Evolutionary conservation across 2,113 vertebrate genomes (phyloP), one percentile per base, ranked within the genome.

Genomic region (Ceratotherium simum): DNA sequence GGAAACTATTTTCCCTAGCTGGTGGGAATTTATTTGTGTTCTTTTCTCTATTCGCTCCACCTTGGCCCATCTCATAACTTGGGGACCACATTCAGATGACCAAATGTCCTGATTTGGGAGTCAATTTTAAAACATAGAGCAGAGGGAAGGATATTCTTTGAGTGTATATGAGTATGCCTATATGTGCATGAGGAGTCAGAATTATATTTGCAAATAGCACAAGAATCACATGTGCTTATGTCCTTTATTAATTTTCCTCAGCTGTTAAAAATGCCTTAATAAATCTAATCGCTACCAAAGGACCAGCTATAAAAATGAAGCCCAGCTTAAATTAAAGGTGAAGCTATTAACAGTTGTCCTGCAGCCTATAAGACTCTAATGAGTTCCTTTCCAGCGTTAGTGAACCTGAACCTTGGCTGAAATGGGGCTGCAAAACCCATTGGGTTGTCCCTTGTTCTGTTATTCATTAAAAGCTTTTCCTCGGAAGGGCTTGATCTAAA

Each of bases 231-330:
- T 31, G 27, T 51, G 83, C 78, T 64, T 89, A 0, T 7, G 36
- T 70, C 46, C 69, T 92, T 87, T 93, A 88, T 76, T 85, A 95
- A 94, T 95, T 96, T 87, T 73, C 87, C 42, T 95, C 85, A 48
- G 65, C 29, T 96, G 18, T 94, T 90, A 93, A 95, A 98, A 98
- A 97, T 72, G 7, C 17, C 36, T 91, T 51, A 90, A 91, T 94
- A 98, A 97, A 95, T 91, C 87, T 82, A 98, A 69, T 73, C 94
- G 73, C 83, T 94, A 96, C 72, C 69, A 76, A 96, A 91, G 21
- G 92, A 54, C 70, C 46, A 93, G 42, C 79, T 95, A 96, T 98
- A 98, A 98, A 98, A 89, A 97, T 90, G 86, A 98, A 98, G 70
- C 46, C 76, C 29, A 69, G 36, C 76, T 97, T 97, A 97, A 97